A percentile compares a stretch with the other conserved stretches of the same genome.
phyloP scores from a whole-genome alignment of 1,140 invertebrate genomes.

The Caenorhabditis brenneri region DNA sequence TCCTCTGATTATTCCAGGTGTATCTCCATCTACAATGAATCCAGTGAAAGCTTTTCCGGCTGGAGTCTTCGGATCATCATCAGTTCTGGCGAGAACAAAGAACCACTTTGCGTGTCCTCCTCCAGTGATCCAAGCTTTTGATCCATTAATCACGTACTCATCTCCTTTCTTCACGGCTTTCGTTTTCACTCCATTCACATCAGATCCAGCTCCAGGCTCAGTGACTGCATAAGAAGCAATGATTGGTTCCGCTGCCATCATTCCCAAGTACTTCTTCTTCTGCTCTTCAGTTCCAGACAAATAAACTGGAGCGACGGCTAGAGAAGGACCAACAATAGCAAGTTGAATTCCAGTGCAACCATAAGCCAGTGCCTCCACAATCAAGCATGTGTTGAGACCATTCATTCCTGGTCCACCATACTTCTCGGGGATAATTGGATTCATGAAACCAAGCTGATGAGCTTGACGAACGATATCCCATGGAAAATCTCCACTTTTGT shows the following conservation, averaged over 20 bases:
- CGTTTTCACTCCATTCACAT: slow-evolving; percentile 79
- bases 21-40: slow-evolving; percentile 90
- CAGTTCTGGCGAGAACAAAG: slow-evolving; percentile 88
- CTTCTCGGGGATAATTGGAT: slow-evolving; percentile 80
- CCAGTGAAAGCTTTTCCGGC: slow-evolving; percentile 90
- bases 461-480: slow-evolving; percentile 94
- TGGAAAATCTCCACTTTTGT: slow-evolving; percentile 88
- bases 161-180: slow-evolving; percentile 85
- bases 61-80: slow-evolving; percentile 86
- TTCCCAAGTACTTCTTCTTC: slow-evolving; percentile 87
- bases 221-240: slow-evolving; percentile 92
- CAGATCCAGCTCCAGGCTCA: slow-evolving; percentile 85
- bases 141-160: slow-evolving; percentile 90
- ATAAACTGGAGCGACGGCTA: slow-evolving; percentile 88
- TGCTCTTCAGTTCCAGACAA: slow-evolving; percentile 84
- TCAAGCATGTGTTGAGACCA: slow-evolving; percentile 83
- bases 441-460: slow-evolving; percentile 86
- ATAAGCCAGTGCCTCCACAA: slow-evolving; percentile 87
- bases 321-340: slow-evolving; percentile 78
- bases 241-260: slow-evolving; percentile 83
- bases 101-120: slow-evolving; percentile 91
- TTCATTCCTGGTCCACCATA: slow-evolving; percentile 72
- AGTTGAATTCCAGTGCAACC: slow-evolving; percentile 92
- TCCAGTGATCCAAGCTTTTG: slow-evolving; percentile 99
- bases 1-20: slow-evolving; percentile 64